Percentiles rank a stretch among this genome's conserved stretches.
These are phyloP conservation scores for Herminia tarsipennalis DNA, from an alignment of 2,888 invertebrate species.

Conservation along the genomic window DNA sequence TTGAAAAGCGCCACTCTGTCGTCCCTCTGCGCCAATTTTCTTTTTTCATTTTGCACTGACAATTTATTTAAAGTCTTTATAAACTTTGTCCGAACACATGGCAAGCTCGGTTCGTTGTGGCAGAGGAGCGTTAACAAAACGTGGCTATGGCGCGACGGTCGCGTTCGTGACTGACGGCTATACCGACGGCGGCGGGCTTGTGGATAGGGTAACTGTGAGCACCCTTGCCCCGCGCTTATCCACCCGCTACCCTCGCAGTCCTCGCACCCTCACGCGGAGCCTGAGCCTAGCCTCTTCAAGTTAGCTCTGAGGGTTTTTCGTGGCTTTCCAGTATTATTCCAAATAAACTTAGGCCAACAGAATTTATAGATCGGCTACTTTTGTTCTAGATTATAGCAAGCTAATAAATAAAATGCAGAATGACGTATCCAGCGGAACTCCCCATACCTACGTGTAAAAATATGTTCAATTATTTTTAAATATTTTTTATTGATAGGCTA, in stretches of 20 bases:
- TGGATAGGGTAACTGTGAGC: constrained; percentile 47
- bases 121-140: constrained; percentile 24
- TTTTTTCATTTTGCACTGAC: constrained; percentile 56
- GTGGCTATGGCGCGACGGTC: constrained; percentile 40
- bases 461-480: no score
- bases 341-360: neutral
- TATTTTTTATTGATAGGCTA: no score
- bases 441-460: no score
- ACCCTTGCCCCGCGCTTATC: constrained; percentile 41
- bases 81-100: constrained; percentile 71
- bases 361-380: no score
- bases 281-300: constrained; percentile 22
- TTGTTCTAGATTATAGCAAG: no score
- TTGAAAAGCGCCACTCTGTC: constrained; percentile 34
- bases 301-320: constrained; percentile 1
- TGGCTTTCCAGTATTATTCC: neutral
- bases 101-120: constrained; percentile 49
- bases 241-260: constrained; percentile 32
- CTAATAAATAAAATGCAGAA: no score
- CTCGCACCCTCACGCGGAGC: constrained; percentile 34
- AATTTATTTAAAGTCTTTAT: constrained; percentile 51
- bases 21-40: constrained; percentile 37
- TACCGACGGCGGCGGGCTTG: constrained; percentile 23
- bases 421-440: no score
- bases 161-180: constrained; percentile 54